A percentile compares a stretch with the other conserved stretches of the same genome.
Conservation (phyloP, 2,797 vertebrate species). For the Ispidina lecontei region DNA sequence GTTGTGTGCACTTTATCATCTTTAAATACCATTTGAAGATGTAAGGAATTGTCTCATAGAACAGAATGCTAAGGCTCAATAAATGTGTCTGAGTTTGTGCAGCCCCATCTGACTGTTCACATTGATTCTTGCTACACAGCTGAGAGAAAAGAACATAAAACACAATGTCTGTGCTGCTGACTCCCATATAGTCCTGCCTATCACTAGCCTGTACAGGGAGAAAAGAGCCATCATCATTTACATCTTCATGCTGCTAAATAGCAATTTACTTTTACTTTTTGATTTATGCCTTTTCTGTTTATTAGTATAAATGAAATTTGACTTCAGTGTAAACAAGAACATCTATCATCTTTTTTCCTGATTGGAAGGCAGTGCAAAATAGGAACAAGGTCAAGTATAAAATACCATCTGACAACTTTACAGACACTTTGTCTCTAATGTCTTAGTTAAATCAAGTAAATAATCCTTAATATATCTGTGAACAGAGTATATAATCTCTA, state of each 20-base stretch:
- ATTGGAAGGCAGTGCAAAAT: background rate
- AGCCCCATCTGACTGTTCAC: background rate
- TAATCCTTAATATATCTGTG: background rate
- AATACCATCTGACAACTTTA: background rate
- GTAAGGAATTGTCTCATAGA: background rate
- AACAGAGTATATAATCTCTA: background rate
- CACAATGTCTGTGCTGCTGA: background rate
- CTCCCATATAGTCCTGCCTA: background rate
- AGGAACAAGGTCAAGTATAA: slow-evolving; percentile 39
- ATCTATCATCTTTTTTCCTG: slow-evolving; percentile 22
- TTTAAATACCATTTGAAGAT: slow-evolving; percentile 8
- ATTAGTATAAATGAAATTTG: slow-evolving; percentile 47
- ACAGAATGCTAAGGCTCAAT: background rate
- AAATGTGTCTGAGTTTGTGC: background rate
- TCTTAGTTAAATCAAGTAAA: slow-evolving; percentile 34
- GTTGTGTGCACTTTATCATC: background rate
- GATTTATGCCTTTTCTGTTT: slow-evolving; percentile 43
- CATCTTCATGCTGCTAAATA: background rate
- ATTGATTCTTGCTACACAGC: background rate
- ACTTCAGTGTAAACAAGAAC: slow-evolving; percentile 37
- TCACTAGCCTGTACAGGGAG: background rate
- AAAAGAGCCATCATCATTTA: background rate
- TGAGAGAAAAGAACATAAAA: background rate
- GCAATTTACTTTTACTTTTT: slow-evolving; percentile 24
- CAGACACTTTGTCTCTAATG: background rate